Conservation (phyloP, 2,888 invertebrate genomes). For the Liopterus haemorrhoidalis region DNA sequence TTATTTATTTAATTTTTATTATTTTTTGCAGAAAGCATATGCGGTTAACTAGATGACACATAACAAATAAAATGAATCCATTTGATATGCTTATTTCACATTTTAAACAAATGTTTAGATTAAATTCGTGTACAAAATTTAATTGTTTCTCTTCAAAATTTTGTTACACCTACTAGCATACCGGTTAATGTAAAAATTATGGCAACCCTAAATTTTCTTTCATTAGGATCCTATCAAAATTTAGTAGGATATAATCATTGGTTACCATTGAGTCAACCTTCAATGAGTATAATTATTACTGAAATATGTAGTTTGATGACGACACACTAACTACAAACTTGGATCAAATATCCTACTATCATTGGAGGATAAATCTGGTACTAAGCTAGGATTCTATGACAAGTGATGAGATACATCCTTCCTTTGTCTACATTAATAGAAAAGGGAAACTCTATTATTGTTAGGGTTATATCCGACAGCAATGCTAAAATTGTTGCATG, state of each 20-base stretch:
- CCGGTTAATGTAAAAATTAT: no score
- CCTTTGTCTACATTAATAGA: conserved; percentile 9
- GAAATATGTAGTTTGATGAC: conserved; percentile 5
- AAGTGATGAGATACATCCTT: conserved; percentile 11
- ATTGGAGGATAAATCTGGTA: conserved; percentile 2
- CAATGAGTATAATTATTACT: conserved; percentile 9
- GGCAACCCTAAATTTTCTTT: conserved; percentile 3
- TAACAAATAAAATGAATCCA: conserved; percentile 6
- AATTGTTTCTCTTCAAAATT: no score
- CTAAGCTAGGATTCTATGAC: conserved; percentile 6
- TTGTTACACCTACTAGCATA: no score
- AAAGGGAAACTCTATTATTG: conserved; percentile 8
- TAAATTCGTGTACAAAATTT: no score
- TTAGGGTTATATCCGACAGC: no score
- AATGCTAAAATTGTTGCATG: no score
- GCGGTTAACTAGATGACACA: background rate
- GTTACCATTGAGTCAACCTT: conserved; percentile 8
- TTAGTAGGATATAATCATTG: conserved; percentile 3
- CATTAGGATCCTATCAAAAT: conserved; percentile 8
- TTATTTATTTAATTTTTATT: no score
- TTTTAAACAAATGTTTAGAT: conserved; percentile 11
- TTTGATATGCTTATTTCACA: conserved; percentile 5
- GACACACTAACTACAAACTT: conserved; percentile 1
- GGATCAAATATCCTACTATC: conserved; percentile 8
- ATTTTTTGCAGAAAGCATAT: no score